Evolutionary conservation across 2,888 invertebrate species (phyloP).

Genomic region (Epirrhoe alternata): DNA sequence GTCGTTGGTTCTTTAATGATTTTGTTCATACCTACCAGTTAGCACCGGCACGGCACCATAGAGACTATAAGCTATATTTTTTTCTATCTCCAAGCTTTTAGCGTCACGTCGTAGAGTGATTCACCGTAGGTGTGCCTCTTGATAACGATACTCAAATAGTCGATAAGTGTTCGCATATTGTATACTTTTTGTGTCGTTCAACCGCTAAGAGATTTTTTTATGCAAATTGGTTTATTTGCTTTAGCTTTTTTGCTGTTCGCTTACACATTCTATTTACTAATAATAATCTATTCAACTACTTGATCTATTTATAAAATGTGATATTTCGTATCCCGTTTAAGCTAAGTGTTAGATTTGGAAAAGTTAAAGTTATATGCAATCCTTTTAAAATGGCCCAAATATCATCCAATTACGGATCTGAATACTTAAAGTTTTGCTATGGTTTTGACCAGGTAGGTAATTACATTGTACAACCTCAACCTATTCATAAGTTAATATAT

Average conservation of each 20-base stretch:
- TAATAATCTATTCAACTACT: neutral
- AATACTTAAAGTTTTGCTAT: too few relatives aligned
- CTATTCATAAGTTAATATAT: too few relatives aligned
- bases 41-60: too few relatives aligned
- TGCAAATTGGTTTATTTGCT: conserved; percentile 32
- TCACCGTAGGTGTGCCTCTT: conserved; percentile 50
- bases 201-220: conserved; percentile 42
- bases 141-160: conserved; percentile 53
- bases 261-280: conserved; percentile 16
- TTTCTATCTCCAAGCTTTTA: conserved; percentile 15
- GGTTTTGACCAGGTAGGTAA: too few relatives aligned
- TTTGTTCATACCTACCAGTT: too few relatives aligned
- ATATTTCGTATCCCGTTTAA: too few relatives aligned
- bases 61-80: neutral
- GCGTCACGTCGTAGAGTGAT: conserved; percentile 44
- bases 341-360: too few relatives aligned
- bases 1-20: neutral
- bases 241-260: conserved; percentile 19
- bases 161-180: conserved; percentile 49
- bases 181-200: conserved; percentile 47
- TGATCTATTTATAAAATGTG: too few relatives aligned
- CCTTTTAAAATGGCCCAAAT: too few relatives aligned
- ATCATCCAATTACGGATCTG: too few relatives aligned
- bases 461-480: too few relatives aligned
- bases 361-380: too few relatives aligned